These are phyloP conservation scores for Pogonomyrmex californicus DNA, from an alignment of 1,140 invertebrate genomes.

Conservation along the genomic window DNA sequence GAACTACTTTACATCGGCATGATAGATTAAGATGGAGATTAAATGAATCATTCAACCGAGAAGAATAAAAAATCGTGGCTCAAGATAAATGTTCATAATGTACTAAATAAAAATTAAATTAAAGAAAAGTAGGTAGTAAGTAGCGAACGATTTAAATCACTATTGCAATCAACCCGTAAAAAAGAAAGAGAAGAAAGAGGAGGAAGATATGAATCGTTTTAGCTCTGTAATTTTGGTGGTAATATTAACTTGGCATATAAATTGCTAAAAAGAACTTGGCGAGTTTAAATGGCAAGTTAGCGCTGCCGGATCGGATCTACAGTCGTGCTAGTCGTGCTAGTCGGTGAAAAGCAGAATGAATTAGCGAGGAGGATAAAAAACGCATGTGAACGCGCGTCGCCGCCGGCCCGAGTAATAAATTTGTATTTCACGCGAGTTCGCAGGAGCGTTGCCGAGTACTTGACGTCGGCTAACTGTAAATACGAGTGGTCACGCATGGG, in stretches of 20 bases:
- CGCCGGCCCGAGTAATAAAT: constrained; percentile 2
- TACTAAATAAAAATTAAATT: neutral
- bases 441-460: constrained; percentile 15
- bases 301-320: neutral
- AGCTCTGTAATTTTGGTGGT: neutral
- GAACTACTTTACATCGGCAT: neutral
- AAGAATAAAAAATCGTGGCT: neutral
- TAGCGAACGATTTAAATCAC: neutral
- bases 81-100: neutral
- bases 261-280: constrained; percentile 6
- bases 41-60: neutral
- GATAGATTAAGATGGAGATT: neutral
- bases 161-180: neutral
- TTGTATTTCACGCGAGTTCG: constrained; percentile 43
- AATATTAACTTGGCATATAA: constrained; percentile 8
- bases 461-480: constrained; percentile 45
- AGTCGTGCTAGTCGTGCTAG: neutral
- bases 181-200: neutral
- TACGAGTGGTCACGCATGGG: constrained; percentile 47
- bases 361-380: constrained; percentile 30
- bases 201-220: neutral
- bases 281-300: constrained; percentile 40
- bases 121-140: neutral
- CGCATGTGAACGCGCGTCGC: constrained; percentile 14
- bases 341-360: constrained; percentile 32